Conservation (phyloP, 2,888 invertebrate genomes). For the Euplexia lucipara region DNA sequence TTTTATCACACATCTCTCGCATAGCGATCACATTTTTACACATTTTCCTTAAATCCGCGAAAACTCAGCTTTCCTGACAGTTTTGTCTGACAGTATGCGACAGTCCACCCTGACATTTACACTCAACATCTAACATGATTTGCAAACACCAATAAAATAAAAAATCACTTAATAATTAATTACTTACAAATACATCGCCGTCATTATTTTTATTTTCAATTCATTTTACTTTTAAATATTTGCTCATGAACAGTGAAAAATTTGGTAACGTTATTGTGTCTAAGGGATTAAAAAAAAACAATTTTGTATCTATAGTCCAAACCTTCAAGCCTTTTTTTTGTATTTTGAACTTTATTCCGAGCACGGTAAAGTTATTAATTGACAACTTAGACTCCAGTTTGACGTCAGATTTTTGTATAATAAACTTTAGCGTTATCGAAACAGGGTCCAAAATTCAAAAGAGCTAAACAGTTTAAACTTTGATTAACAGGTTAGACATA, state of each 20-base stretch:
- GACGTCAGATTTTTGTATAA: no score
- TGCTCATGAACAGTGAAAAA: conserved; percentile 29
- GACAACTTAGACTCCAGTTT: no score
- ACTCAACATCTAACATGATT: conserved; percentile 66
- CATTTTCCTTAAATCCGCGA: conserved; percentile 21
- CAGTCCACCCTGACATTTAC: conserved; percentile 45
- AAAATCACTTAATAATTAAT: conserved; percentile 64
- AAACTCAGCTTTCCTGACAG: conserved; percentile 6
- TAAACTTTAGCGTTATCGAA: no score
- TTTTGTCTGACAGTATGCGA: conserved; percentile 21
- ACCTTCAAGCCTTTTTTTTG: no score
- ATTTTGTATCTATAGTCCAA: no score
- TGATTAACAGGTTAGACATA: no score
- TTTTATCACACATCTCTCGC: conserved; percentile 66
- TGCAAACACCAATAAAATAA: conserved; percentile 60
- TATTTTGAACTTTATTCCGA: no score
- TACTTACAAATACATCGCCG: conserved; percentile 22
- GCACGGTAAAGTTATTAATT: no score
- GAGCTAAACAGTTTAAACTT: no score
- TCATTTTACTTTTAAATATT: conserved; percentile 33
- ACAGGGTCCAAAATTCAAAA: no score
- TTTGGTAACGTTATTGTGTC: no score
- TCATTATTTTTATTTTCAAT: conserved; percentile 25
- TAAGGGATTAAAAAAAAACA: no score
- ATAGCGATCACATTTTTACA: conserved; percentile 59